phyloP scores from a whole-genome alignment of 2,888 invertebrate species.

The Argyresthia goedartella region DNA sequence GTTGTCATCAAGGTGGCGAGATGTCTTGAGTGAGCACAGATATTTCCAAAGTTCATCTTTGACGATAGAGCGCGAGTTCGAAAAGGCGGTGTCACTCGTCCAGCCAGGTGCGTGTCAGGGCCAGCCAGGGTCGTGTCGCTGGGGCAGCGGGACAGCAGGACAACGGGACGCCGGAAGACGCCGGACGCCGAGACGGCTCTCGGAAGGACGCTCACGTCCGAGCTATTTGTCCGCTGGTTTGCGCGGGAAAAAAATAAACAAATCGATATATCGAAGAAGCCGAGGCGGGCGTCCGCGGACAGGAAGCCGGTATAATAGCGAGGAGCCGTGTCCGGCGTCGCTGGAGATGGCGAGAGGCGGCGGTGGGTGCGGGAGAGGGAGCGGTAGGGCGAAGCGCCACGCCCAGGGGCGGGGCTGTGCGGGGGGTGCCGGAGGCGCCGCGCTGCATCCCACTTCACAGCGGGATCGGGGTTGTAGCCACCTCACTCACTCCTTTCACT shows the following conservation, averaged over 20 bases:
- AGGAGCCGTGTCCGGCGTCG: conserved; percentile 38
- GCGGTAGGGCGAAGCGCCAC: conserved; percentile 21
- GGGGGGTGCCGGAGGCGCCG: conserved; percentile 20
- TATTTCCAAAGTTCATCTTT: not conserved
- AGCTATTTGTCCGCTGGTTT: conserved; percentile 41
- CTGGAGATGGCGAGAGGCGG: conserved; percentile 18
- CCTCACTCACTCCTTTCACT: not conserved
- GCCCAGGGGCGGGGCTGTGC: conserved; percentile 26
- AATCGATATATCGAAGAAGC: conserved; percentile 57
- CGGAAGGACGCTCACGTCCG: conserved; percentile 9
- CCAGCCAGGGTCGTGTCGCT: conserved; percentile 30
- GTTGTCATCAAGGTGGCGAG: not conserved
- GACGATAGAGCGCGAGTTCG: not conserved
- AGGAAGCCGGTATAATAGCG: conserved; percentile 68
- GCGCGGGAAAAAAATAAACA: conserved; percentile 64
- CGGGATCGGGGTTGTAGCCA: not conserved
- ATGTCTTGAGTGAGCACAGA: not conserved
- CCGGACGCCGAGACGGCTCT: conserved; percentile 1
- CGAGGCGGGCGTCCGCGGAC: conserved; percentile 60
- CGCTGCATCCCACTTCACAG: conserved; percentile 8
- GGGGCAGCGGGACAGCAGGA: conserved; percentile 19
- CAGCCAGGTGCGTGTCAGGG: conserved; percentile 11
- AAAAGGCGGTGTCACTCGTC: conserved; percentile 15
- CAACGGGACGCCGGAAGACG: not conserved
- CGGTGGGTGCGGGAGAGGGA: conserved; percentile 23